Evolutionary conservation across 1,140 invertebrate species (phyloP), one percentile per base, ranked within the genome.

Genomic region (Drosophila paulistorum): DNA sequence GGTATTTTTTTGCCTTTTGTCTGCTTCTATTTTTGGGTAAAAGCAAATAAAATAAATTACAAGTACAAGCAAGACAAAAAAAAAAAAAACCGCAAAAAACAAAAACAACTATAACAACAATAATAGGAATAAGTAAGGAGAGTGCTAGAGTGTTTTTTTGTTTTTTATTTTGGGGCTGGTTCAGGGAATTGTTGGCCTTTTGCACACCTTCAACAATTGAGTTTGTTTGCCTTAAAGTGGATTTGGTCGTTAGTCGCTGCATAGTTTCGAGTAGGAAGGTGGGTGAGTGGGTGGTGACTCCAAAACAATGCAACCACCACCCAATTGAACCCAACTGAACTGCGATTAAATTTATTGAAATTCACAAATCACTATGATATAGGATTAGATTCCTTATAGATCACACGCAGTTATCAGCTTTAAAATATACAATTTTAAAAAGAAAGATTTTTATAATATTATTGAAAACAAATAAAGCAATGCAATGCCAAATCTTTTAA

Each of bases 21-120:
- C 4, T 54, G 37, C 39, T 65, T 57, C 45, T 67, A 51, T 79
- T 66, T 58, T 35, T 64, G 72, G 68, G 61, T 51, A n/a, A 64
- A 33, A 73, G 61, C 57, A 81, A 77, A 77, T 80, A 67, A 68
- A 68, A 81, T 76, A 80, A 80, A 78, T 81, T 73, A 81, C 65
- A 68, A 68, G 45, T 55, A 23, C 60, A 54, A 73, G 59, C 48
- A 74, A 74, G 65, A 70, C 17, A 51, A 51, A 70, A 76, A 69
- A 66, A 51, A 51, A 70, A 76, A 69, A 66, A 23, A 30, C 68
- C 41, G 14, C 14, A 60, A 42, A 63, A 71, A 39, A 39, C 0
- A 39, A 39, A 10, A 3, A 39, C 10, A 39, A 39, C 67, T 72
- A 71, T 64, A 45, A 73, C 42, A 30, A 14, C 58, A 39, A 33